Base-by-base conservation (phyloP, 2,113 vertebrate genomes). In the Sterna hirundo region DNA sequence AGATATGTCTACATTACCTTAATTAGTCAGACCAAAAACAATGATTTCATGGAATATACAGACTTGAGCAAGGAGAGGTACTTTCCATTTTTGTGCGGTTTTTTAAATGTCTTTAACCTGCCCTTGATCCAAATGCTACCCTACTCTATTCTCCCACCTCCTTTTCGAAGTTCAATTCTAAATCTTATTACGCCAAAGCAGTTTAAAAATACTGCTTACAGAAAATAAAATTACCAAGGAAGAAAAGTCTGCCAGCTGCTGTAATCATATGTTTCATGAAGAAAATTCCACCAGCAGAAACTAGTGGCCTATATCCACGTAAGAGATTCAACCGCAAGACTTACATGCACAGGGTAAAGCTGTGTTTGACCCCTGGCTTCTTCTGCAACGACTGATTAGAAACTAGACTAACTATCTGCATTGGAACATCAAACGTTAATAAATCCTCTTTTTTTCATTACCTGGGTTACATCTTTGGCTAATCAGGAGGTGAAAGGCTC, bases 401-500 rank as follows among this genome's bases (percentile, higher is more conserved):
- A 95, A 60, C 49, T 77, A 87, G 78, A 91, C 21, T 61, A 76
- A 75, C 62, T 61, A 81, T 76, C 54, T 91, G 82, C 76, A 86
- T 3, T 92, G 89, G 85, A 95, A 96, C 81, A 94, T 93, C 93
- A 96, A 96, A 97, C 6, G 1, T 81, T 94, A 94, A 89, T 68
- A 88, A 90, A 36, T 34, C 10, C 61, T 61, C 5, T 61, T 49
- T 81, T 78, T 92, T 79, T 81, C 11, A 93, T 94, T 96, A 95
- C 87, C 88, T 95, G 40, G 70, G 92, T 92, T 97, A 94, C 55
- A 75, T 96, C 86, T 95, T 94, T 74, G 86, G 83, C 83, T 96
- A 97, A 96, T 94, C 85, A 94, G 87, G 87, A 94, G 94, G 86
- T 93, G 80, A 94, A 97, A 96, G 93, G 93, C 92, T 96, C 69